These are phyloP conservation scores for Rhingia rostrata DNA, from an alignment of 2,888 invertebrate genomes.

Conservation along the genomic window DNA sequence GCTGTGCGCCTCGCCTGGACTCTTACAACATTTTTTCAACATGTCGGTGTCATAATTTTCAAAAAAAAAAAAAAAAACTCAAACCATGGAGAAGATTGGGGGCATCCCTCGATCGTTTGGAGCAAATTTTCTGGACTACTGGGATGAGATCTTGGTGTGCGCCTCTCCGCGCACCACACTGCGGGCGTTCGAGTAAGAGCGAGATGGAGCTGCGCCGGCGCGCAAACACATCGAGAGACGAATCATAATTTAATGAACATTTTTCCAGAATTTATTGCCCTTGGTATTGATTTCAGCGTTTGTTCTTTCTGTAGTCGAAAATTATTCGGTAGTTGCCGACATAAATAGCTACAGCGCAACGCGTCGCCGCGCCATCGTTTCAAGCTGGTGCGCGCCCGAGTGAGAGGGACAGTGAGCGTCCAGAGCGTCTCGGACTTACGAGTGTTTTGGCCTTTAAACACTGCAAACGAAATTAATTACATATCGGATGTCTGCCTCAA, in stretches of 20 bases:
- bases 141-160: conserved; percentile 19
- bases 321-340: conserved; percentile 81
- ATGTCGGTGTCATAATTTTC: conserved; percentile 73
- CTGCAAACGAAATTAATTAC: conserved; percentile 80
- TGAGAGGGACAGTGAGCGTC: conserved; percentile 15
- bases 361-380: conserved; percentile 33
- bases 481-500: conserved; percentile 79
- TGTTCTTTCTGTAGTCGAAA: conserved; percentile 75
- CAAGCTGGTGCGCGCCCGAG: not conserved
- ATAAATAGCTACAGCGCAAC: conserved; percentile 83
- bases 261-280: conserved; percentile 82
- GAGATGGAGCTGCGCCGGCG: conserved; percentile 22
- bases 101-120: conserved; percentile 61
- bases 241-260: conserved; percentile 81
- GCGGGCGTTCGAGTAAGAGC: conserved; percentile 56
- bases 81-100: conserved; percentile 50
- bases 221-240: conserved; percentile 54
- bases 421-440: conserved; percentile 46
- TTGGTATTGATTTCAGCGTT: conserved; percentile 83
- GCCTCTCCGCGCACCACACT: conserved; percentile 27
- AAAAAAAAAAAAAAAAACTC: conserved; percentile 35
- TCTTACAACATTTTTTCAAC: conserved; percentile 69
- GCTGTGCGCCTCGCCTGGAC: conserved; percentile 19
- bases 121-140: conserved; percentile 70
- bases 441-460: conserved; percentile 75